A percentile compares a stretch with the other conserved stretches of the same genome.
These are phyloP conservation scores for Salminus brasiliensis DNA, from an alignment of 2,113 vertebrate species.

Conservation along the genomic window DNA sequence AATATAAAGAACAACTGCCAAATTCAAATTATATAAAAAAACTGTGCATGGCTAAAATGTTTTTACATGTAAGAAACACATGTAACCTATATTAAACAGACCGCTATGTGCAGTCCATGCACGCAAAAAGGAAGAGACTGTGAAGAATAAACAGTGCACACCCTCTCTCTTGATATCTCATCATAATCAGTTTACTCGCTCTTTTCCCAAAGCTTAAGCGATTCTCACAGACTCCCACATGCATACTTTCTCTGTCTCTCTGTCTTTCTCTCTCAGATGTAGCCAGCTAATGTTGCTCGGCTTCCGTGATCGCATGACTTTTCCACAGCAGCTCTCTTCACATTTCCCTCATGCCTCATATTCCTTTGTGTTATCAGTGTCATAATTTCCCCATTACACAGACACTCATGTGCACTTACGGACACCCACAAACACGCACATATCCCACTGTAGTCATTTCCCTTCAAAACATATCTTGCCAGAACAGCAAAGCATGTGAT, in stretches of 20 bases:
- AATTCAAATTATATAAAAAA: too few species aligned
- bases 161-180: constrained; percentile 18
- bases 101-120: neutral
- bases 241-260: neutral
- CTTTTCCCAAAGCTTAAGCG: neutral
- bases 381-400: constrained; percentile 3
- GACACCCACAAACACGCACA: neutral
- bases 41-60: too few species aligned
- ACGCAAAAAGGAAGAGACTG: neutral
- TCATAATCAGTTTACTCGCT: constrained; percentile 14
- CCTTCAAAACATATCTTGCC: neutral
- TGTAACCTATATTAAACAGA: too few species aligned
- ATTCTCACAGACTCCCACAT: constrained; percentile 10
- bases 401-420: neutral
- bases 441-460: neutral
- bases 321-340: constrained; percentile 10
- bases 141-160: neutral
- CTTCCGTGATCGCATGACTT: neutral
- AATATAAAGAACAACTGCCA: too few species aligned
- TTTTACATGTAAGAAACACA: too few species aligned
- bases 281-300: neutral
- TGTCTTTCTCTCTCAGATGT: neutral
- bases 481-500: constrained; percentile 28
- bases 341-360: constrained; percentile 2
- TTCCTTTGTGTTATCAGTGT: neutral